Evolutionary conservation across 2,113 vertebrate species (phyloP).

Genomic region (Atrichornis clamosus): DNA sequence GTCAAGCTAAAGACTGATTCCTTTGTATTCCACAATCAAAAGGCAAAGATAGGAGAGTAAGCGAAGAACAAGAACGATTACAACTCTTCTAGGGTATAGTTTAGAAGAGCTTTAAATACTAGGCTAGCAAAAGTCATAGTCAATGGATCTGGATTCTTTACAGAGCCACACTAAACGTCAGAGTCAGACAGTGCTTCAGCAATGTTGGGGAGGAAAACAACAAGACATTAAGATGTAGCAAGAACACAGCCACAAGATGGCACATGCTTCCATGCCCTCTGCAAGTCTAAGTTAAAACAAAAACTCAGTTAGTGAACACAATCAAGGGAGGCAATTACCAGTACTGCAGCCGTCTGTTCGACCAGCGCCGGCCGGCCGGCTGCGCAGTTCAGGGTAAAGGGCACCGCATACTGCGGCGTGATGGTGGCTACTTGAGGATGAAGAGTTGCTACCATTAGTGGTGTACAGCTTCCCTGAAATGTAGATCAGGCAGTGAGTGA

Average conservation of each 20-base stretch:
- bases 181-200: constrained; percentile 76
- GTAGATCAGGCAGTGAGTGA: constrained; percentile 85
- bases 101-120: constrained; percentile 60
- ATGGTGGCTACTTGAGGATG: constrained; percentile 97
- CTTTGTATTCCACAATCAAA: constrained; percentile 61
- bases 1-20: constrained; percentile 62
- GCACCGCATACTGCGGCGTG: constrained; percentile 96
- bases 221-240: constrained; percentile 76
- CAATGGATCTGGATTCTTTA: constrained; percentile 68
- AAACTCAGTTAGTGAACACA: constrained; percentile 82
- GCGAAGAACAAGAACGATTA: constrained; percentile 37
- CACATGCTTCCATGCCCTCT: constrained; percentile 86
- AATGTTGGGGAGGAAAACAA: constrained; percentile 74
- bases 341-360: constrained; percentile 99
- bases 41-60: constrained; percentile 59
- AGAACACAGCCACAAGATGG: constrained; percentile 82
- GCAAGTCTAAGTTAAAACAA: constrained; percentile 76
- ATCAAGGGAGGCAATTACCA: constrained; percentile 91
- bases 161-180: constrained; percentile 74
- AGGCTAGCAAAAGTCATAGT: constrained; percentile 66
- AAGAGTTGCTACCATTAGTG: constrained; percentile 99
- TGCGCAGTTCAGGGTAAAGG: constrained; percentile 93
- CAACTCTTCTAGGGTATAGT: constrained; percentile 57
- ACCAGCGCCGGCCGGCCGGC: constrained; percentile 94
- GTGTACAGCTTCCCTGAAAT: constrained; percentile 98